These are phyloP conservation scores for Hirtodrosophila cameraria DNA, from an alignment of 2,888 invertebrate species.

Conservation along the genomic window DNA sequence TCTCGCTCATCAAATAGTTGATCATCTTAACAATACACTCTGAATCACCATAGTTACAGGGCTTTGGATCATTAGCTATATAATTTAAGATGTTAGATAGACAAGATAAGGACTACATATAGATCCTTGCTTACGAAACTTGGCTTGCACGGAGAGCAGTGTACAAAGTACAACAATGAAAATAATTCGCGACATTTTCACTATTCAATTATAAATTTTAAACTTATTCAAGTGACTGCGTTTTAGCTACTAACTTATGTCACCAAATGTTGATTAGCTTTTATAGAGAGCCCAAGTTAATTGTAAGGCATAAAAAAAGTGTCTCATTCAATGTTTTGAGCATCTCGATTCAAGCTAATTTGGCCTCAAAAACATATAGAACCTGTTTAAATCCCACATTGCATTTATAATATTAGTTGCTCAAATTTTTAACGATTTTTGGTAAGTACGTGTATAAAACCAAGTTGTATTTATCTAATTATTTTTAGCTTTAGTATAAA, in stretches of 20 bases:
- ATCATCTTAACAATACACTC: slow-evolving; percentile 59
- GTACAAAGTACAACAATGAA: slow-evolving; percentile 5
- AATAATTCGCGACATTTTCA: slow-evolving; percentile 24
- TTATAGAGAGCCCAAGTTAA: slow-evolving; percentile 30
- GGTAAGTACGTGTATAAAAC: no score
- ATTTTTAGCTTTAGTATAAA: no score
- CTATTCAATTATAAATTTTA: neutral
- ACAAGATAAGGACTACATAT: no score
- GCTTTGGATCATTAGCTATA: slow-evolving; percentile 74
- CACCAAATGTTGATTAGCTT: slow-evolving; percentile 10
- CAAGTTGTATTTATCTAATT: no score
- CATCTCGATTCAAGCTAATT: no score
- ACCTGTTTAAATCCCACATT: no score
- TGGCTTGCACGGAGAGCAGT: slow-evolving; percentile 27
- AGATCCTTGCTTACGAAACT: slow-evolving; percentile 56
- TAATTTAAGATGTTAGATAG: no score
- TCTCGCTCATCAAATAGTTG: slow-evolving; percentile 53
- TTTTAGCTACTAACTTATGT: slow-evolving; percentile 21
- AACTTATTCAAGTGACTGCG: slow-evolving; percentile 6
- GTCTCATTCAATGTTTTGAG: no score
- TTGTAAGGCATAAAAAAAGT: neutral
- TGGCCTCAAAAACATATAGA: no score
- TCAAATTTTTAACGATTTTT: no score
- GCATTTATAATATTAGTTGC: no score
- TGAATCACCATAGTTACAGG: slow-evolving; percentile 72